These are phyloP conservation scores for Apamea epomidion DNA, from an alignment of 2,888 invertebrate species.

Conservation along the genomic window DNA sequence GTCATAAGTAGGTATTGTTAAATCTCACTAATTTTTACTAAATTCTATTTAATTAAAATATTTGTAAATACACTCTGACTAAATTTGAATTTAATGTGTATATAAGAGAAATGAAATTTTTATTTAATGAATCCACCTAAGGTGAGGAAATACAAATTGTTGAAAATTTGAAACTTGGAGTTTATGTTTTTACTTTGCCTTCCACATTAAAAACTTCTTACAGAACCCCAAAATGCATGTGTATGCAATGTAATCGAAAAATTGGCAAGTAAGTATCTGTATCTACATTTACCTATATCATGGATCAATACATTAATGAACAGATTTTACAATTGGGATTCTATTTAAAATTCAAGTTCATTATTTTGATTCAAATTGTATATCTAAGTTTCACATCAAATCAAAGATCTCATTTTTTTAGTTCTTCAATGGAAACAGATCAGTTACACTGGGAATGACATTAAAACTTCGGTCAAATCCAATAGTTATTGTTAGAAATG, in stretches of 20 bases:
- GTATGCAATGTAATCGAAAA: neutral
- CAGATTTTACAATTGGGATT: neutral
- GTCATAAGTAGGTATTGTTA: conserved; percentile 89
- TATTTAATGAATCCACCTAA: conserved; percentile 90
- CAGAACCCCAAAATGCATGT: conserved; percentile 7
- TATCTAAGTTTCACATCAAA: conserved; percentile 14
- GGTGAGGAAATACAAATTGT: conserved; percentile 90
- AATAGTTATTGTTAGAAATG: neutral
- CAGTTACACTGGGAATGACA: neutral
- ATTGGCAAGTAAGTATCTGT: conserved; percentile 12
- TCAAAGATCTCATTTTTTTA: neutral
- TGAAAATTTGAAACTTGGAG: conserved; percentile 82
- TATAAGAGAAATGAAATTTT: conserved; percentile 89
- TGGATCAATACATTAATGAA: conserved; percentile 9
- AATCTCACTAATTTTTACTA: conserved; percentile 91
- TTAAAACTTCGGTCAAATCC: neutral
- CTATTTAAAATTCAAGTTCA: neutral
- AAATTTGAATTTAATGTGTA: conserved; percentile 90
- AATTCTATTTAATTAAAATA: conserved; percentile 91
- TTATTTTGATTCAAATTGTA: conserved; percentile 7
- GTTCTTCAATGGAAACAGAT: neutral
- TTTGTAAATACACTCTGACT: conserved; percentile 91
- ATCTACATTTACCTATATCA: neutral
- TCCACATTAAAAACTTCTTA: conserved; percentile 21
- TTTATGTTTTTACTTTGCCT: conserved; percentile 71